phyloP scores from a whole-genome alignment of 2,888 invertebrate species.

The Agrotis puta region DNA sequence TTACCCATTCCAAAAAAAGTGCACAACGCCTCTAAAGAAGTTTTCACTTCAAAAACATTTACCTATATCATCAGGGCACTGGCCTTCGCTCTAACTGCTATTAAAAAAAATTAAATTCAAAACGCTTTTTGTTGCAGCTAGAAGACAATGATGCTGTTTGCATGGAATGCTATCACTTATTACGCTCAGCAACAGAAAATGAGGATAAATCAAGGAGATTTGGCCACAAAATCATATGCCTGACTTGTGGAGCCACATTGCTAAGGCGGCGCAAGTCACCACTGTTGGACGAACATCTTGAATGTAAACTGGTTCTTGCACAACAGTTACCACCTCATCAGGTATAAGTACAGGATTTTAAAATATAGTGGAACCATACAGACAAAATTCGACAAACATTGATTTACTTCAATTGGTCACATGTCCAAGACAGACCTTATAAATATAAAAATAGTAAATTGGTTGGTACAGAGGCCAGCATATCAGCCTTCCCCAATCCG shows the following conservation, averaged over 20 bases:
- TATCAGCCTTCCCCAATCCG: too few relatives aligned
- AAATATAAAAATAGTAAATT: too few relatives aligned
- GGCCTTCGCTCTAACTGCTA: neutral
- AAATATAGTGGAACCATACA: too few relatives aligned
- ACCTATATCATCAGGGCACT: too few relatives aligned
- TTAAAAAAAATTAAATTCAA: neutral
- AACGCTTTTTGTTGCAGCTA: neutral
- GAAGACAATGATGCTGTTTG: constrained; percentile 19
- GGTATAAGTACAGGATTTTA: neutral
- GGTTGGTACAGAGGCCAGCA: too few relatives aligned
- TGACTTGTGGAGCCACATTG: constrained; percentile 22
- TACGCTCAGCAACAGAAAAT: constrained; percentile 11
- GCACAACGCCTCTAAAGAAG: too few relatives aligned
- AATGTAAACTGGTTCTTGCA: constrained; percentile 12
- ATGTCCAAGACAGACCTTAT: too few relatives aligned
- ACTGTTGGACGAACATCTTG: neutral
- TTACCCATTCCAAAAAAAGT: too few relatives aligned
- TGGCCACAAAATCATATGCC: constrained; percentile 18
- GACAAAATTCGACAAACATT: too few relatives aligned
- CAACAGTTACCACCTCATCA: constrained; percentile 29
- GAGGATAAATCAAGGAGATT: constrained; percentile 32
- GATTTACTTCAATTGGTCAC: too few relatives aligned
- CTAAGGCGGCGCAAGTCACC: fast-evolving
- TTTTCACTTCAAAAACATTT: too few relatives aligned
- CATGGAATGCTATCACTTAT: constrained; percentile 3